Evolutionary conservation across 2,888 invertebrate genomes (phyloP).

Genomic region (Acronicta leporina): DNA sequence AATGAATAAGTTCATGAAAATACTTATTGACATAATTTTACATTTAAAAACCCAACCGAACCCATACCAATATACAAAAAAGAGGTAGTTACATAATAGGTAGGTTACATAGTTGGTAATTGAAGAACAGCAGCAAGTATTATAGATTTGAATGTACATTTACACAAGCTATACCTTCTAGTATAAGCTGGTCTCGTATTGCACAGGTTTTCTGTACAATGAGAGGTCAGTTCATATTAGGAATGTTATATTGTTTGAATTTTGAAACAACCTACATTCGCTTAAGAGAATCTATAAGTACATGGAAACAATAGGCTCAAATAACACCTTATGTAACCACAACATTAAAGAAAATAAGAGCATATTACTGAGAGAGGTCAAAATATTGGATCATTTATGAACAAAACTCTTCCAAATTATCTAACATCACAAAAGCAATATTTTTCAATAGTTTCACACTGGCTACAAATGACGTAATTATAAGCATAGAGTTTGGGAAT

Average conservation of each 20-base stretch:
- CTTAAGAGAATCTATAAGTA: not conserved
- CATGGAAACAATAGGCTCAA: slow-evolving; percentile 15
- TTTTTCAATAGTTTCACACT: slow-evolving; percentile 38
- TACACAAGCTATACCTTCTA: too few relatives aligned
- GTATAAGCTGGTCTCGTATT: too few relatives aligned
- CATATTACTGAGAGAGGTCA: slow-evolving; percentile 24
- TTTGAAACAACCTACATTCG: slow-evolving; percentile 10
- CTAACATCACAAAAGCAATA: slow-evolving; percentile 19
- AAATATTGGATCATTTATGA: slow-evolving; percentile 35
- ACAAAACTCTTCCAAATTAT: slow-evolving; percentile 20
- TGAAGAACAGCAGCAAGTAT: too few relatives aligned
- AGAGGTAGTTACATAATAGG: not conserved
- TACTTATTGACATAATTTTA: too few relatives aligned
- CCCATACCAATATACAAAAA: not conserved
- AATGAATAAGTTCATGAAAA: too few relatives aligned
- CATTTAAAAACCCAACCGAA: too few relatives aligned
- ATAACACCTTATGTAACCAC: slow-evolving; percentile 20
- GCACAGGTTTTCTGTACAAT: too few relatives aligned
- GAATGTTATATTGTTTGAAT: not conserved
- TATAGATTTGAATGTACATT: too few relatives aligned
- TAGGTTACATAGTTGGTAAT: not conserved
- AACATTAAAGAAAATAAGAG: slow-evolving; percentile 9
- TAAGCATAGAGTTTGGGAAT: not conserved
- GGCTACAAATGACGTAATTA: slow-evolving; percentile 30
- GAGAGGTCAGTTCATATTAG: too few relatives aligned